Base-by-base conservation (phyloP, 2,888 invertebrate genomes). In the Sinodicranocentrus sp. region DNA sequence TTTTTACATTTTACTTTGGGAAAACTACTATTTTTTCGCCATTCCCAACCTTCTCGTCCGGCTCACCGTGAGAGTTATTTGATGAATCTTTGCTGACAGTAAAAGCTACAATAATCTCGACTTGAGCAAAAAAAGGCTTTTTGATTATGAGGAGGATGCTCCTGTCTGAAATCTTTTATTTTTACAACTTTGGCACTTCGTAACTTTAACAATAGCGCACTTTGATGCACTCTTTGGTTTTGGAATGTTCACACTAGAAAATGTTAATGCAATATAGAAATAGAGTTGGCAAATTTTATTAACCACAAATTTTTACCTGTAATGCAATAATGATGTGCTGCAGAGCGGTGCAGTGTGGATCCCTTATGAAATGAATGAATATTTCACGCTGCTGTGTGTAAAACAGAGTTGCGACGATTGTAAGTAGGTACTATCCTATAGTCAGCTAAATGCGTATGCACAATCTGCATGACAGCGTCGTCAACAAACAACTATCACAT, bases 271-370 rank as follows among this genome's bases (percentile, higher is more conserved):
- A 39, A 39, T 39, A 39, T 13, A 39, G 13, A 26, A 28, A 2
- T 23, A 28, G 39, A 71, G 1, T 67, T 44, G 13, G 67, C 67
- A 26, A 48, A 70, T 72, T 59, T 39, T 72, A 59, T 17, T 72
- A 39, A 13, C 39, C 19, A 17, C 70, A 68, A 10, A n/a, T n/a
- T 70, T 54, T 70, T 33, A 25, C 21, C 26, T 54, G 33, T 19
- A 52, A 28, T 54, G 25, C 44, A 19, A 52, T n/a, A n/a, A n/a
- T 70, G 67, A 19, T 67, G 39, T 39, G 39, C 19, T 17, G 48
- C 25, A 26, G 2, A 63, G 23, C 15, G n/a, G 33, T 13, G n/a
- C 52, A 17, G n/a, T 10, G 17, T 52, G 17, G n/a, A n/a, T 52
- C 52, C 13, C 21, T 23, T 21, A 13, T 59, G 8, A 19, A 13